These are phyloP conservation scores for Pempheris klunzingeri DNA, from an alignment of 2,797 vertebrate genomes.

Conservation along the genomic window DNA sequence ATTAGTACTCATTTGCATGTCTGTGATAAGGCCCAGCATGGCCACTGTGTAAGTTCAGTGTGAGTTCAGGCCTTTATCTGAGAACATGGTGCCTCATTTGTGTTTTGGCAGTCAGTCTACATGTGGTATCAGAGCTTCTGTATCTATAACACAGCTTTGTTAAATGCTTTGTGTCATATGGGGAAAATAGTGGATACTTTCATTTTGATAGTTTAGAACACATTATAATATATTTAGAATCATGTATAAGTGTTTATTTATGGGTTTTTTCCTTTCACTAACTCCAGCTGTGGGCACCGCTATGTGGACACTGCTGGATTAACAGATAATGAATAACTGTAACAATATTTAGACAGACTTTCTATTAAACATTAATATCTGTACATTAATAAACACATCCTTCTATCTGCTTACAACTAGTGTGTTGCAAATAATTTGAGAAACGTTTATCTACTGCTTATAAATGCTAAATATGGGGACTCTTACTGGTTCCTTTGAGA, in stretches of 20 bases:
- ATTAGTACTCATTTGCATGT: constrained; percentile 95
- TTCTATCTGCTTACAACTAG: neutral
- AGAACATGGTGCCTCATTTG: constrained; percentile 79
- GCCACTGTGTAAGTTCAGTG: constrained; percentile 83
- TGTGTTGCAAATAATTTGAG: neutral
- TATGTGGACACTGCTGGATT: too few relatives aligned
- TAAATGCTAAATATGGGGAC: neutral
- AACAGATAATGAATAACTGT: neutral
- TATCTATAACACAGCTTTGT: constrained; percentile 14
- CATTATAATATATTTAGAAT: too few relatives aligned
- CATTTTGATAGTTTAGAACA: too few relatives aligned
- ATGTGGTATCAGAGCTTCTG: neutral
- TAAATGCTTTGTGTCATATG: neutral
- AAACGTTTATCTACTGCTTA: neutral
- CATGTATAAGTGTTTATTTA: too few relatives aligned
- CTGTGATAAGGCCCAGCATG: constrained; percentile 93
- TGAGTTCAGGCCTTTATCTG: constrained; percentile 82
- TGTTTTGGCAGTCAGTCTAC: constrained; percentile 20
- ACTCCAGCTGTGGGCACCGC: too few relatives aligned
- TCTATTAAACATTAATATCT: too few relatives aligned
- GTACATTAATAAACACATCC: too few relatives aligned
- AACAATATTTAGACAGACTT: too few relatives aligned
- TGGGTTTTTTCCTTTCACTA: too few relatives aligned
- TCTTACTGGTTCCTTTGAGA: too few relatives aligned
- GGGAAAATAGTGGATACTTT: neutral